phyloP scores from a whole-genome alignment of 37 sponge, comb jelly and placozoan genomes.

The Dysidea cf. avara region DNA sequence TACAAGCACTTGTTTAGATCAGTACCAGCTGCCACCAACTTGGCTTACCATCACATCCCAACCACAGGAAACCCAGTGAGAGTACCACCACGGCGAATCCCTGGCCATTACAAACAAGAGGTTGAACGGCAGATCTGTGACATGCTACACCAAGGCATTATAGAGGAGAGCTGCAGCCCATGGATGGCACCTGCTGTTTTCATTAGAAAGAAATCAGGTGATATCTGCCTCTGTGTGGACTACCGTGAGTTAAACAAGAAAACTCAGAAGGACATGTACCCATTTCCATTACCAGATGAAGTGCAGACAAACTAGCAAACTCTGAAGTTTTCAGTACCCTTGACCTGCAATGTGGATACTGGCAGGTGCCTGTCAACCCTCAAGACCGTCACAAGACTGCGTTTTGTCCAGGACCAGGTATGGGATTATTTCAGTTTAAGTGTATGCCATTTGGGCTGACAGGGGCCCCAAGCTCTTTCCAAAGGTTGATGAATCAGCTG shows the following conservation, averaged over 20 bases:
- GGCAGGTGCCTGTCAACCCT: conserved; percentile 13
- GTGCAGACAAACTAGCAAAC: no score
- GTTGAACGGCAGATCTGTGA: conserved; percentile 1
- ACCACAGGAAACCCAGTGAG: no score
- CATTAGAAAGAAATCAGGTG: no score
- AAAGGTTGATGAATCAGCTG: conserved; percentile 18
- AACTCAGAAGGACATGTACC: conserved; percentile 3
- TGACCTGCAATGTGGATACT: no score
- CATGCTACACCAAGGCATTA: not conserved
- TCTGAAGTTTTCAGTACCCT: no score
- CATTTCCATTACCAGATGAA: no score
- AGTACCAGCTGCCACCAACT: not conserved
- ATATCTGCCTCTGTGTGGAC: no score
- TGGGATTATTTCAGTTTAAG: conserved; percentile 12
- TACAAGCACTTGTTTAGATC: not conserved
- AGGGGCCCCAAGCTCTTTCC: conserved; percentile 13
- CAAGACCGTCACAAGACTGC: conserved; percentile 12
- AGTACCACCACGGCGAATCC: conserved; percentile 13
- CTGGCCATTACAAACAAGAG: conserved; percentile 9
- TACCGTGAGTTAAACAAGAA: no score
- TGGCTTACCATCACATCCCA: not conserved
- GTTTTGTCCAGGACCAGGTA: conserved; percentile 26
- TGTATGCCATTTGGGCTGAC: conserved; percentile 22
- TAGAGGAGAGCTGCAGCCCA: no score
- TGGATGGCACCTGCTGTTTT: no score